A percentile compares a stretch with the other conserved stretches of the same genome.
phyloP scores from a whole-genome alignment of 1,140 invertebrate genomes.

The Ceratosolen fusciceps region DNA sequence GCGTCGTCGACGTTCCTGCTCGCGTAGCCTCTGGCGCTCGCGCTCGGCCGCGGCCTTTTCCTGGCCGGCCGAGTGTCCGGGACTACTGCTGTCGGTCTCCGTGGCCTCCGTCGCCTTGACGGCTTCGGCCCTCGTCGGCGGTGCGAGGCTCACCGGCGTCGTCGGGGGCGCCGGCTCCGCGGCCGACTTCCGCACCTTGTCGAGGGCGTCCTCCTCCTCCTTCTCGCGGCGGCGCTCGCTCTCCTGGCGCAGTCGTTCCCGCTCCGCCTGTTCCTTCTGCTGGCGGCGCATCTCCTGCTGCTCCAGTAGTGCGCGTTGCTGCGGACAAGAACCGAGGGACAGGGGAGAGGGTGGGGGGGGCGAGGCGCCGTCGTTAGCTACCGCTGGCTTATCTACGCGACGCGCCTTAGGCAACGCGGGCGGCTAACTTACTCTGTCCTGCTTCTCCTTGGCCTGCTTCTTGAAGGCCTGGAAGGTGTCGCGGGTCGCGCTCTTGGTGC shows the following conservation, averaged over 20 bases:
- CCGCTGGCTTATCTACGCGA: too few species aligned
- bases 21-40: slow-evolving; percentile 84
- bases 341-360: too few species aligned
- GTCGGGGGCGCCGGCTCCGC: slow-evolving; percentile 65
- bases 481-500: slow-evolving; percentile 75
- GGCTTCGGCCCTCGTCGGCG: slow-evolving; percentile 71
- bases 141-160: slow-evolving; percentile 55
- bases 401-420: too few species aligned
- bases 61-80: slow-evolving; percentile 74
- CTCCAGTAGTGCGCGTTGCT: slow-evolving; percentile 86
- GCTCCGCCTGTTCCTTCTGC: slow-evolving; percentile 85
- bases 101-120: slow-evolving; percentile 72
- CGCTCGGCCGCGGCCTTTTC: slow-evolving; percentile 81
- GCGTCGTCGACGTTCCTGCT: slow-evolving; percentile 90
- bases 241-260: slow-evolving; percentile 84
- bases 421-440: slow-evolving; percentile 82
- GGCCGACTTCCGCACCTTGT: slow-evolving; percentile 76
- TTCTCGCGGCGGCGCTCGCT: slow-evolving; percentile 83
- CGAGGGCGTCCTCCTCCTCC: slow-evolving; percentile 85
- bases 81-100: slow-evolving; percentile 73
- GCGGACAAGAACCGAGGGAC: slow-evolving; percentile 26
- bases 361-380: too few species aligned
- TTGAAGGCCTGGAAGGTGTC: slow-evolving; percentile 88
- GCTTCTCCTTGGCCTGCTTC: slow-evolving; percentile 95
- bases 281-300: slow-evolving; percentile 85